Percentiles rank a stretch among this genome's conserved stretches.
phyloP scores from a whole-genome alignment of 2,888 invertebrate species.

The Sycophila texana region DNA sequence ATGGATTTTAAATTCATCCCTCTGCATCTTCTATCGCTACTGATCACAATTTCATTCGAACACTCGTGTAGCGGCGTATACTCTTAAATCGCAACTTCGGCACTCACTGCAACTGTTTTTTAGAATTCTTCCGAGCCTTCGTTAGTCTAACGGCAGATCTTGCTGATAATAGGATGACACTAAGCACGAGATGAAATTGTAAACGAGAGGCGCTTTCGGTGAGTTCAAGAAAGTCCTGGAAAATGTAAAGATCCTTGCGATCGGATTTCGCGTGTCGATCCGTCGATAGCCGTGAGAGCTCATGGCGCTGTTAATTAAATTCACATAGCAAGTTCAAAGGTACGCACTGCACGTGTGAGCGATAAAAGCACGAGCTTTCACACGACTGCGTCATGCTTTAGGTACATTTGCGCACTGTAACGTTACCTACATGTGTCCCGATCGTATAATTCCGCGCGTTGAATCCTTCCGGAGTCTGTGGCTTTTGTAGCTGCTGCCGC shows the following conservation, averaged over 20 bases:
- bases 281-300: not conserved
- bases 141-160: not conserved
- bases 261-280: slow-evolving; percentile 1
- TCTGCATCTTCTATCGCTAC: too few species aligned
- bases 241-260: not conserved
- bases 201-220: not conserved
- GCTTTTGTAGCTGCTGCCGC: not conserved
- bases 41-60: too few species aligned
- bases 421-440: not conserved
- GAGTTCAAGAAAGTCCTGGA: not conserved
- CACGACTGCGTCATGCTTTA: not conserved
- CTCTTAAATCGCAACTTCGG: not conserved
- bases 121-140: not conserved
- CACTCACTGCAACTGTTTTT: not conserved
- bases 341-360: not conserved
- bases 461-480: not conserved
- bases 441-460: not conserved
- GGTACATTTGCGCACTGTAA: not conserved
- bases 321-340: slow-evolving; percentile 7
- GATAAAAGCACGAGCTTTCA: not conserved
- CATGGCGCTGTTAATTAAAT: slow-evolving; percentile 9
- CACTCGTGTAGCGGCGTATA: too few species aligned
- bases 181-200: not conserved
- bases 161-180: not conserved
- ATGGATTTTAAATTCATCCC: too few species aligned